A percentile compares a stretch with the other conserved stretches of the same genome.
Evolutionary conservation across 2,888 invertebrate genomes (phyloP).

Genomic region (Brassicogethes aeneus): DNA sequence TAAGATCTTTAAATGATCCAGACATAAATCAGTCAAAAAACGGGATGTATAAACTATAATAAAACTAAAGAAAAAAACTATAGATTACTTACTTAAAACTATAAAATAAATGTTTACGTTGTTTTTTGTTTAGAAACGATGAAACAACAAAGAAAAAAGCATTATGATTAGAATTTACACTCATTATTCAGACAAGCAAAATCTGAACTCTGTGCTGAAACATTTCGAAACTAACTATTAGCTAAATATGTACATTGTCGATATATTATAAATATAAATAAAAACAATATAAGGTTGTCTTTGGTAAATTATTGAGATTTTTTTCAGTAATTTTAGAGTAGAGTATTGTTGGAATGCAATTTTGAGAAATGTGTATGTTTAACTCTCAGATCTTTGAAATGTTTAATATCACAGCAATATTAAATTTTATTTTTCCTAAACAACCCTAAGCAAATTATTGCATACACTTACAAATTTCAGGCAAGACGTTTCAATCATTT

Average conservation of each 20-base stretch:
- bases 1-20: slow-evolving; percentile 1
- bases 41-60: slow-evolving; percentile 1
- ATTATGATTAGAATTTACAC: not conserved
- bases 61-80: slow-evolving; percentile 1
- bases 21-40: slow-evolving; percentile 2
- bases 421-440: not conserved
- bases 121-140: not conserved
- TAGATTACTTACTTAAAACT: slow-evolving; percentile 9
- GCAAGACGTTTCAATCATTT: too few relatives aligned
- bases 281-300: not conserved
- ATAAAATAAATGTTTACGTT: slow-evolving; percentile 3
- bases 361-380: too few relatives aligned
- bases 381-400: too few relatives aligned
- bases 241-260: too few relatives aligned
- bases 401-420: not conserved
- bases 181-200: not conserved
- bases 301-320: not conserved
- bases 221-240: not conserved
- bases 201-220: not conserved
- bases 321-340: not conserved
- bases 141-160: not conserved
- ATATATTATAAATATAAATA: not conserved
- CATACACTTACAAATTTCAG: too few relatives aligned
- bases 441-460: not conserved
- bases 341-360: too few relatives aligned